phyloP scores from a whole-genome alignment of 2,888 invertebrate genomes.

The Meteorus cinctellus region DNA sequence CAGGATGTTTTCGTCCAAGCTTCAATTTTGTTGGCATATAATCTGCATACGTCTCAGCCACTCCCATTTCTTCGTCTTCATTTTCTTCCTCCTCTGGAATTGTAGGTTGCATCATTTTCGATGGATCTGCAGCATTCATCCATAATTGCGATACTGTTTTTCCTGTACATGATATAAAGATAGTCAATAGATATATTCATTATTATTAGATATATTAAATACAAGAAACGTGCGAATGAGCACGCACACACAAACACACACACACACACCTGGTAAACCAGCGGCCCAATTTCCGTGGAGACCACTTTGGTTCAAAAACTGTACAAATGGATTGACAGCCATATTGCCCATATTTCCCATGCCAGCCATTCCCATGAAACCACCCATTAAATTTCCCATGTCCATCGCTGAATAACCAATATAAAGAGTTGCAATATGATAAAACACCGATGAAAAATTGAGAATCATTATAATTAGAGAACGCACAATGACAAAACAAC shows the following conservation, averaged over 20 bases:
- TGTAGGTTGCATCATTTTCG: conserved; percentile 71
- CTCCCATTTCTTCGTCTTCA: conserved; percentile 97
- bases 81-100: conserved; percentile 84
- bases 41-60: conserved; percentile 98
- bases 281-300: conserved; percentile 69
- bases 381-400: conserved; percentile 70
- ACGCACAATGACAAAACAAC: not conserved
- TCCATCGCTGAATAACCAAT: conserved; percentile 65
- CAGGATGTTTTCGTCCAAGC: conserved; percentile 96
- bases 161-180: conserved; percentile 62
- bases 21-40: conserved; percentile 98
- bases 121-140: conserved; percentile 75
- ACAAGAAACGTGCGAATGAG: not conserved
- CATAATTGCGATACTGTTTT: conserved; percentile 79
- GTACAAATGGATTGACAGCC: conserved; percentile 72
- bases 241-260: not conserved
- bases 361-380: conserved; percentile 70
- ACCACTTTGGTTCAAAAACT: conserved; percentile 70
- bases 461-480: not conserved
- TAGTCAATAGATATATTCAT: conserved; percentile 38
- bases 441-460: not conserved
- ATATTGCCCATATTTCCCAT: conserved; percentile 62
- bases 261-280: conserved; percentile 66
- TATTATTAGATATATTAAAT: not conserved
- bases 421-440: conserved; percentile 33